Percentiles rank a stretch among this genome's conserved stretches.
Evolutionary conservation across 1,140 invertebrate species (phyloP).

Genomic region (Hycleus phaleratus): DNA sequence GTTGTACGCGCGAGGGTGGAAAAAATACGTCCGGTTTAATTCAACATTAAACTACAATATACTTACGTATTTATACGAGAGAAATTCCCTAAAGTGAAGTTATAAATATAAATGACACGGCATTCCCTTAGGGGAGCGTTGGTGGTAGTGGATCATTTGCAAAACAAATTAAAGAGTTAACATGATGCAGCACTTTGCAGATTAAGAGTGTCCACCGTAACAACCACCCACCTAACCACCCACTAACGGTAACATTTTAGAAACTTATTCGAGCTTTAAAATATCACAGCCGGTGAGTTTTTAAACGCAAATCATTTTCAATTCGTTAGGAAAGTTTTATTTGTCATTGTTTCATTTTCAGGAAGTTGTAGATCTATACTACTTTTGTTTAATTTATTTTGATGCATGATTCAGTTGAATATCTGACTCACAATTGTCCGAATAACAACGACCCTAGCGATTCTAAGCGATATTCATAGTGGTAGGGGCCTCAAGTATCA

Average conservation of each 20-base stretch:
- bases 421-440: too few relatives aligned
- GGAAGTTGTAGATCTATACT: too few relatives aligned
- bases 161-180: constrained; percentile 38
- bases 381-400: constrained; percentile 13
- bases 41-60: constrained; percentile 26
- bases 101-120: constrained; percentile 31
- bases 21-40: constrained; percentile 18
- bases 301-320: neutral
- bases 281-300: too few relatives aligned
- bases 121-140: constrained; percentile 7
- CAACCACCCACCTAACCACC: too few relatives aligned
- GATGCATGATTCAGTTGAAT: constrained; percentile 13
- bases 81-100: constrained; percentile 16
- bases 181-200: constrained; percentile 35
- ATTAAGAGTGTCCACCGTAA: constrained; percentile 24
- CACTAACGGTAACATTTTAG: too few relatives aligned
- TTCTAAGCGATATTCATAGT: too few relatives aligned
- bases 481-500: too few relatives aligned
- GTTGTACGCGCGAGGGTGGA: too few relatives aligned
- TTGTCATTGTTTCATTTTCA: too few relatives aligned
- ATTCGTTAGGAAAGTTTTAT: neutral
- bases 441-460: too few relatives aligned
- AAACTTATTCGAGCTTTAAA: too few relatives aligned
- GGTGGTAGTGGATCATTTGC: constrained; percentile 27
- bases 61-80: constrained; percentile 26